phyloP scores from a whole-genome alignment of 2,797 vertebrate species.

The Halcyon badia region DNA sequence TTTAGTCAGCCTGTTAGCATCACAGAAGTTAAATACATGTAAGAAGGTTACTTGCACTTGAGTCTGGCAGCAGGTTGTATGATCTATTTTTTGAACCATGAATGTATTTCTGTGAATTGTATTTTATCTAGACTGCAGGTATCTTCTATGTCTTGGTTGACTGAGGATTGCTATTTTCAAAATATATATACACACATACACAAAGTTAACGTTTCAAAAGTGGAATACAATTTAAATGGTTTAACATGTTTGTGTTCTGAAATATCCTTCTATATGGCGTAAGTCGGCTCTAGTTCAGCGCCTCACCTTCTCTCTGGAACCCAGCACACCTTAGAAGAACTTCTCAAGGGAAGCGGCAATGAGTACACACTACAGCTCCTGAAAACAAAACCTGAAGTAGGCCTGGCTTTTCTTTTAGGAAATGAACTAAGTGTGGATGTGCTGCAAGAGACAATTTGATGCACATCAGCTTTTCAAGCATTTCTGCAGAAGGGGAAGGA shows the following conservation, averaged over 20 bases:
- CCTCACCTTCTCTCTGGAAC: not conserved
- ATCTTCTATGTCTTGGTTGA: not conserved
- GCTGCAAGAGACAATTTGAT: not conserved
- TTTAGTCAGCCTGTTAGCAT: conserved; percentile 29
- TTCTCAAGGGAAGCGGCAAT: not conserved
- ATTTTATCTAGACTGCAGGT: not conserved
- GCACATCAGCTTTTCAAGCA: not conserved
- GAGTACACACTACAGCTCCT: accelerated
- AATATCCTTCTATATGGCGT: not conserved
- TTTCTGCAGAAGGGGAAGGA: not conserved
- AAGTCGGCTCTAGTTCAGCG: not conserved
- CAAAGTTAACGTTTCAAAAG: conserved; percentile 26
- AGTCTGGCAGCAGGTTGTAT: not conserved
- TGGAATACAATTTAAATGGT: conserved; percentile 49
- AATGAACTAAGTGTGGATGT: not conserved
- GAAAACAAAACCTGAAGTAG: not conserved
- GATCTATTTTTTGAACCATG: conserved; percentile 14
- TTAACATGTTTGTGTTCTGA: conserved; percentile 6
- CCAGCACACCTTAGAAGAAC: not conserved
- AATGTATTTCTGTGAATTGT: conserved; percentile 52
- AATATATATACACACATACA: not conserved
- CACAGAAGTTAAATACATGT: not conserved
- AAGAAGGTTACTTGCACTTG: not conserved
- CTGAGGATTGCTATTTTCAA: conserved; percentile 2
- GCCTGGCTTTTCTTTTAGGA: not conserved